phyloP scores from a whole-genome alignment of 1,140 invertebrate genomes.

The Zeugodacus cucurbitae region DNA sequence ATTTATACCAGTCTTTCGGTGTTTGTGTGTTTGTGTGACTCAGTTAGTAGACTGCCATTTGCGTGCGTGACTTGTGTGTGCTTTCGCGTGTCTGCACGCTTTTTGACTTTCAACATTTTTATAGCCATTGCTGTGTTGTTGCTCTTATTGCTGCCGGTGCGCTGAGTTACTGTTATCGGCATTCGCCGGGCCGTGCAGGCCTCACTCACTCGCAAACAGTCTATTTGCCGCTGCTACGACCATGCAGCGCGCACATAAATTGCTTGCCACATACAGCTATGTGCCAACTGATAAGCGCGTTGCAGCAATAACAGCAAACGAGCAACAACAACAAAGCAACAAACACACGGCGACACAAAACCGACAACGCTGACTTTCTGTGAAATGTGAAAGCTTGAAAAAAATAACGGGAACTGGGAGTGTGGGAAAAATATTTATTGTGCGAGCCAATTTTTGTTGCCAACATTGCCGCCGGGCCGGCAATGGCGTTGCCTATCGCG shows the following conservation, averaged over 20 bases:
- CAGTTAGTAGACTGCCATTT: not conserved
- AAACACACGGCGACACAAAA: not conserved
- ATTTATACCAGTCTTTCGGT: no score
- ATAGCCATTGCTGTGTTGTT: not conserved
- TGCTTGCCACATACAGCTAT: slow-evolving; percentile 4
- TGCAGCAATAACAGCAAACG: not conserved
- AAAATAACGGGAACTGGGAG: not conserved
- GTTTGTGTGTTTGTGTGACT: not conserved
- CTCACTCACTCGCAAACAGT: not conserved
- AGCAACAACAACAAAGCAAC: not conserved
- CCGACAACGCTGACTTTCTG: not conserved
- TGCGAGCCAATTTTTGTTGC: not conserved
- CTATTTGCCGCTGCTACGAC: not conserved
- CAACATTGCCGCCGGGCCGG: not conserved
- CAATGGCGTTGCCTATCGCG: not conserved
- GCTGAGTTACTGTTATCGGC: not conserved
- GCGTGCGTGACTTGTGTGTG: not conserved
- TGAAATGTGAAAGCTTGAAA: not conserved
- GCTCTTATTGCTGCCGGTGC: not conserved
- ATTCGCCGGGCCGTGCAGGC: not conserved
- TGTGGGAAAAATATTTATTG: not conserved
- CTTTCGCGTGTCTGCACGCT: not conserved
- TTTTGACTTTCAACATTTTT: slow-evolving; percentile 30
- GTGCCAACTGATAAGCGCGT: slow-evolving; percentile 16
- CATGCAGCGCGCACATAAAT: slow-evolving; percentile 6